Percentiles rank a stretch among this genome's conserved stretches.
Evolutionary conservation across 2,888 invertebrate species (phyloP).

Genomic region (Leptarthrus brevirostris): DNA sequence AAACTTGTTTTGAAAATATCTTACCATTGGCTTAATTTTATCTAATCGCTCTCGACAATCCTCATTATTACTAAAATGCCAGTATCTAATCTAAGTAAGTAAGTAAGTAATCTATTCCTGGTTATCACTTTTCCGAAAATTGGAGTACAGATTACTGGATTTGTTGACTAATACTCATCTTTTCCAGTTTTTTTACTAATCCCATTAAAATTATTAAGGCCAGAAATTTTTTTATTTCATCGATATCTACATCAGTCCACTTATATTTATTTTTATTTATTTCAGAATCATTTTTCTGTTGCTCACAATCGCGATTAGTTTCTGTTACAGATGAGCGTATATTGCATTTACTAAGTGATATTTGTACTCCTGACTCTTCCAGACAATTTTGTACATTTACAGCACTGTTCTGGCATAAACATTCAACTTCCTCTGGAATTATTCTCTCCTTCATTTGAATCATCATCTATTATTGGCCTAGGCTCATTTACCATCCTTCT

Average conservation of each 20-base stretch:
- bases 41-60: constrained; percentile 15
- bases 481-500: background rate
- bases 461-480: too few species aligned
- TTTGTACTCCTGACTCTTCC: constrained; percentile 10
- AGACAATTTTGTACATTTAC: constrained; percentile 2
- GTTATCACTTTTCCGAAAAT: too few species aligned
- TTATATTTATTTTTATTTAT: constrained; percentile 26
- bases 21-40: constrained; percentile 24
- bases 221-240: constrained; percentile 19
- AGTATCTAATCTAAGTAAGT: too few species aligned
- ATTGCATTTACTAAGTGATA: constrained; percentile 24
- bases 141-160: too few species aligned
- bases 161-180: constrained; percentile 20
- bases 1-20: background rate
- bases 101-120: too few species aligned
- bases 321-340: constrained; percentile 22
- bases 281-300: constrained; percentile 28
- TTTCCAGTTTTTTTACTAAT: constrained; percentile 30
- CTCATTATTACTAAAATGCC: constrained; percentile 7
- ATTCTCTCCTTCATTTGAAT: too few species aligned
- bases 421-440: constrained; percentile 60
- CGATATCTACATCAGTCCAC: constrained; percentile 6
- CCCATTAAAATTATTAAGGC: constrained; percentile 27
- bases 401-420: background rate
- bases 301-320: constrained; percentile 16